phyloP scores from a whole-genome alignment of 1,140 invertebrate genomes.

The Calephelis virginiensis region DNA sequence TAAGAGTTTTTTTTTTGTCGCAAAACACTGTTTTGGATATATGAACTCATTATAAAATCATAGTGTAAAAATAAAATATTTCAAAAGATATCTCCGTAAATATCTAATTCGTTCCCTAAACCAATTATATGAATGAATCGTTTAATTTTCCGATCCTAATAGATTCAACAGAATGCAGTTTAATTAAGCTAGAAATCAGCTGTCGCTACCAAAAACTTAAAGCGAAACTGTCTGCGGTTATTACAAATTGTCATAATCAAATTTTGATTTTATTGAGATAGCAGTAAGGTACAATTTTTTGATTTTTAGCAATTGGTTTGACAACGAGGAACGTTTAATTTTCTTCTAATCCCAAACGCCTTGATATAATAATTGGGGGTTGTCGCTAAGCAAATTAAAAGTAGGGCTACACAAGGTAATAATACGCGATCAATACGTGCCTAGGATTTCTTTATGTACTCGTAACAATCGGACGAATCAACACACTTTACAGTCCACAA shows the following conservation, averaged over 20 bases:
- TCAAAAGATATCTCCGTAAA: background rate
- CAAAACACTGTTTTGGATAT: too few relatives aligned
- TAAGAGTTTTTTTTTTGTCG: too few relatives aligned
- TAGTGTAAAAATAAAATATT: too few relatives aligned
- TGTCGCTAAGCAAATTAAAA: conserved; percentile 52
- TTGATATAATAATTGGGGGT: conserved; percentile 69
- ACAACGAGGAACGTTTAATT: conserved; percentile 68
- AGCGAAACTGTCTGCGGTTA: conserved; percentile 52
- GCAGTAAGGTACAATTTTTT: conserved; percentile 25
- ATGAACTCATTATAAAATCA: too few relatives aligned
- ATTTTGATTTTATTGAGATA: conserved; percentile 30
- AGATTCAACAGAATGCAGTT: conserved; percentile 18
- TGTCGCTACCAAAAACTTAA: conserved; percentile 66
- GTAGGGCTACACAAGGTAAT: background rate
- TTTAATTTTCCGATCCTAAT: background rate
- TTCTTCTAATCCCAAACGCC: conserved; percentile 75
- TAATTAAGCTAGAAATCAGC: conserved; percentile 67
- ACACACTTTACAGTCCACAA: too few relatives aligned
- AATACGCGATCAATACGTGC: background rate
- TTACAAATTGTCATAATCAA: conserved; percentile 19
- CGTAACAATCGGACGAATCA: too few relatives aligned
- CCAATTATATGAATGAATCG: background rate
- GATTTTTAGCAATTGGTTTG: conserved; percentile 39
- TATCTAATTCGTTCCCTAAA: background rate
- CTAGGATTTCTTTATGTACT: background rate